Evolutionary conservation across 2,888 invertebrate species (phyloP).

Genomic region (Patella depressa): DNA sequence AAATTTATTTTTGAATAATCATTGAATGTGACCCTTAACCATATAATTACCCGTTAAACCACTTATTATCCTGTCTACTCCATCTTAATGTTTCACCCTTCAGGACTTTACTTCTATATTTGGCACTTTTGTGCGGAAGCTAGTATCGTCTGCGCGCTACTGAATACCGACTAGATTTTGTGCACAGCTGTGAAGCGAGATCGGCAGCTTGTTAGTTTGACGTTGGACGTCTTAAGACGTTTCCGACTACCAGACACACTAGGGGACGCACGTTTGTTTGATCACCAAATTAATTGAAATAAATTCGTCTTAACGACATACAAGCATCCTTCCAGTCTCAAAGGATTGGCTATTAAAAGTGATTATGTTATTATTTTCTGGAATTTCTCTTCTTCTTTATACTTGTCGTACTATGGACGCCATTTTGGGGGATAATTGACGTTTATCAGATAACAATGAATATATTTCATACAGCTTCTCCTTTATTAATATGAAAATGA

Average conservation of each 20-base stretch:
- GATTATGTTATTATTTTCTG: slow-evolving; percentile 35
- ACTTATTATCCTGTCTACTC: neutral
- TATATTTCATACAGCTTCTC: too few species aligned
- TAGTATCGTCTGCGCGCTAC: slow-evolving; percentile 1
- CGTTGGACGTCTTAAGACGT: slow-evolving; percentile 4
- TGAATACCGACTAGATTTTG: slow-evolving; percentile 13
- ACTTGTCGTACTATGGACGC: slow-evolving; percentile 8
- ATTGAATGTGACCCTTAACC: too few species aligned
- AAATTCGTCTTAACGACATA: slow-evolving; percentile 27
- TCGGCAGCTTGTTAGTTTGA: slow-evolving; percentile 26
- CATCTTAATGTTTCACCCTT: slow-evolving; percentile 12
- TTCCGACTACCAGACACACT: slow-evolving; percentile 24
- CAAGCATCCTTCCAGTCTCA: slow-evolving; percentile 25
- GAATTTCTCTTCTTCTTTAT: neutral
- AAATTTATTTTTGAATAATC: too few species aligned
- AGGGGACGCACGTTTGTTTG: slow-evolving; percentile 19
- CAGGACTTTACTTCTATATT: slow-evolving; percentile 8
- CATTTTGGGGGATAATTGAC: slow-evolving; percentile 5
- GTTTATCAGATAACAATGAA: neutral
- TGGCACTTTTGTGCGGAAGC: slow-evolving; percentile 21
- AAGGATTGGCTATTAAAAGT: slow-evolving; percentile 33
- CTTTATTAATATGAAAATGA: too few species aligned
- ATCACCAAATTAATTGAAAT: slow-evolving; percentile 34
- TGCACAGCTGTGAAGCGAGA: slow-evolving; percentile 26
- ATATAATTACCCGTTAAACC: neutral